phyloP scores from a whole-genome alignment of 2,113 vertebrate species.

The Silurus glanis region DNA sequence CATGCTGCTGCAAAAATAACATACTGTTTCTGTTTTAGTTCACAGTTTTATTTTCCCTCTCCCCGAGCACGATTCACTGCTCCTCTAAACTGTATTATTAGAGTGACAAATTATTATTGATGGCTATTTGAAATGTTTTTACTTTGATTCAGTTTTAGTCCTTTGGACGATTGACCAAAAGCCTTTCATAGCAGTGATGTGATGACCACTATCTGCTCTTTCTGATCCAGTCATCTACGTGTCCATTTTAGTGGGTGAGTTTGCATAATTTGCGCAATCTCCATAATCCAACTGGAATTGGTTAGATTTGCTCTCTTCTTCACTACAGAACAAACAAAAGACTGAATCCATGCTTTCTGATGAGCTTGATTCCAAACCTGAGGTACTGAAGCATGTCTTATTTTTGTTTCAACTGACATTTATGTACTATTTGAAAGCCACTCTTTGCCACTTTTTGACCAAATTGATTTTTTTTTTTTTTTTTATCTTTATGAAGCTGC shows the following conservation, averaged over 20 bases:
- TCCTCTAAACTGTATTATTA: neutral
- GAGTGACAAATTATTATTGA: neutral
- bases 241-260: conserved; percentile 24
- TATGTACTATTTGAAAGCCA: neutral
- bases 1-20: too few relatives aligned
- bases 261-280: neutral
- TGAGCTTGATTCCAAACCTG: conserved; percentile 99
- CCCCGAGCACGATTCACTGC: neutral
- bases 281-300: neutral
- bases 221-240: conserved; percentile 31
- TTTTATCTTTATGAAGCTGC: conserved; percentile 75
- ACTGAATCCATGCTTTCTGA: conserved; percentile 98
- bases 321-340: conserved; percentile 72
- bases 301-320: neutral
- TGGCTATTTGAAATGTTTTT: neutral
- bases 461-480: neutral
- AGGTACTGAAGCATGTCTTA: conserved; percentile 73
- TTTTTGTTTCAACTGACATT: conserved; percentile 5
- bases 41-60: neutral
- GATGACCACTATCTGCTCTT: conserved; percentile 17
- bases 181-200: conserved; percentile 1
- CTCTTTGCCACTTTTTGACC: neutral
- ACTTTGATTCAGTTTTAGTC: neutral
- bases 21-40: neutral
- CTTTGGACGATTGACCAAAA: neutral